A percentile compares a stretch with the other conserved stretches of the same genome.
phyloP scores from a whole-genome alignment of 2,797 vertebrate species.

The Jordanella pulchra region DNA sequence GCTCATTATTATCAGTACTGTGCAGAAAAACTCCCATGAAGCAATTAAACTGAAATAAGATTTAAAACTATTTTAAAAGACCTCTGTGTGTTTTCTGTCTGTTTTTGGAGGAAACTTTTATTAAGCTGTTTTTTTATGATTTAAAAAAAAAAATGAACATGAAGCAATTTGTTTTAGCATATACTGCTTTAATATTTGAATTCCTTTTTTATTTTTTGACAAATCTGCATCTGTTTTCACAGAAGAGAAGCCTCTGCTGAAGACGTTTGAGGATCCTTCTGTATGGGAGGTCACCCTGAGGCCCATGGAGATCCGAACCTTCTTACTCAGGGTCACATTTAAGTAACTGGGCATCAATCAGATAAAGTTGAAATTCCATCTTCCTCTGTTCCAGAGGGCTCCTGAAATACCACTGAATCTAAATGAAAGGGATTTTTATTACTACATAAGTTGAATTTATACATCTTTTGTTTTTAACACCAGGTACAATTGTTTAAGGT shows the following conservation, averaged over 20 bases:
- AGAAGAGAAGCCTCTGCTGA: conserved; percentile 47
- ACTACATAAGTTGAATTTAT: not conserved
- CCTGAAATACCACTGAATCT: not conserved
- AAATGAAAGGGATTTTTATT: not conserved
- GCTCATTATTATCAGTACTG: conserved; percentile 12
- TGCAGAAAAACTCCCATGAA: conserved; percentile 49
- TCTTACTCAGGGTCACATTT: conserved; percentile 68
- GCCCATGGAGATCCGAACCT: conserved; percentile 83
- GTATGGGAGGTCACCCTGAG: conserved; percentile 75
- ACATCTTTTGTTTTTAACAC: not conserved
- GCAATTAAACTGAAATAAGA: conserved; percentile 15
- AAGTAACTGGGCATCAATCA: conserved; percentile 28
- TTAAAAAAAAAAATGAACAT: no score
- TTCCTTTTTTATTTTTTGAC: not conserved
- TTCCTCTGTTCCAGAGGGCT: not conserved
- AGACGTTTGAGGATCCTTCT: conserved; percentile 50
- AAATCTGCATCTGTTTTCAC: conserved; percentile 12
- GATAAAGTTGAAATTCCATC: not conserved
- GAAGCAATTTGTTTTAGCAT: no score
- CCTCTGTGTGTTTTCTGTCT: not conserved
- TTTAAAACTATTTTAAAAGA: no score
- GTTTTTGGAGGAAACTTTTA: not conserved
- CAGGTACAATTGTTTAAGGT: not conserved
- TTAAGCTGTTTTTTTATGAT: not conserved
- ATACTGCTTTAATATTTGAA: no score